A percentile compares a stretch with the other conserved stretches of the same genome.
These are phyloP conservation scores for Periparus ater DNA, from an alignment of 2,797 vertebrate species.

Conservation along the genomic window DNA sequence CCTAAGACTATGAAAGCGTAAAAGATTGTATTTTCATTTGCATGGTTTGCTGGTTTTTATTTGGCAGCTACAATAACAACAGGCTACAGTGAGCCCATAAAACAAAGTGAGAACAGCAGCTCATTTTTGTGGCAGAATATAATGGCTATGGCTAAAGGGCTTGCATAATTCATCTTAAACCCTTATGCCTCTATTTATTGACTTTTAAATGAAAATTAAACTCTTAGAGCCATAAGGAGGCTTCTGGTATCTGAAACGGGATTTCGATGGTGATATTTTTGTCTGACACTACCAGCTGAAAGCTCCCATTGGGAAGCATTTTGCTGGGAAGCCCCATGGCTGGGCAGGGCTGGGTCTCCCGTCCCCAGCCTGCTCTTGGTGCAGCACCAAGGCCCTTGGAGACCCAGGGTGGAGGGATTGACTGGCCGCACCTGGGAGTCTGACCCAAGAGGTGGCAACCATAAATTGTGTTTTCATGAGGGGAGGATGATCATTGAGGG, in stretches of 20 bases:
- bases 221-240: conserved; percentile 70
- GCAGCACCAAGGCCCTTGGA: neutral
- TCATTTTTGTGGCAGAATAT: conserved; percentile 75
- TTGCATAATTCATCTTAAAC: conserved; percentile 78
- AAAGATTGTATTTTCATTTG: conserved; percentile 78
- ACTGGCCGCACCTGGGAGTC: neutral
- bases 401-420: neutral
- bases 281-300: neutral
- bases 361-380: neutral
- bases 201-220: conserved; percentile 80
- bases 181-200: conserved; percentile 75
- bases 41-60: conserved; percentile 80
- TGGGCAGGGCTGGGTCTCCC: neutral
- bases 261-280: conserved; percentile 44
- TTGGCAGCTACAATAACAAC: conserved; percentile 77
- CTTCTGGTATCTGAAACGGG: conserved; percentile 60
- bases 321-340: neutral
- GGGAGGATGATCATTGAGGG: neutral
- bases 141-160: conserved; percentile 73
- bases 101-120: conserved; percentile 79
- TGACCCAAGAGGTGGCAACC: neutral
- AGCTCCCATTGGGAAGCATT: neutral
- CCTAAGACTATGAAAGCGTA: conserved; percentile 65
- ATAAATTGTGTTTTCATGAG: neutral
- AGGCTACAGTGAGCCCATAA: conserved; percentile 72